Conservation (phyloP, 2,113 vertebrate genomes). For the Shinisaurus crocodilurus region DNA sequence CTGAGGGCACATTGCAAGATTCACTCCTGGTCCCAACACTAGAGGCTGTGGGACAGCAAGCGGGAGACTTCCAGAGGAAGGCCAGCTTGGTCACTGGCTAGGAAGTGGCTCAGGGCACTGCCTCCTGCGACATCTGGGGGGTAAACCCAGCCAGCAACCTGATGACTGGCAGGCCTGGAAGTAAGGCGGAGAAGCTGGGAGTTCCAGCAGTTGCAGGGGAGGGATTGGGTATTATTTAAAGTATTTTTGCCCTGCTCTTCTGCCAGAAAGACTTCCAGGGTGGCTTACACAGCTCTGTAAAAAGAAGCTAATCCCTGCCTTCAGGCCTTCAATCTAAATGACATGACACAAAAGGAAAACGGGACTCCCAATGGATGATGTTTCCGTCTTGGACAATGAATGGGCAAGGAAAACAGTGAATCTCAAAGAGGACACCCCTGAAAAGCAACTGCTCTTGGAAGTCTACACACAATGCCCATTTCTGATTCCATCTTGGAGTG, state of each 20-base stretch:
- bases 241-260: no score
- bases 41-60: not conserved
- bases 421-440: not conserved
- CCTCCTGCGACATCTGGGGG: not conserved
- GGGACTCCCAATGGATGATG: not conserved
- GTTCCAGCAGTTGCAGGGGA: not conserved
- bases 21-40: fast-evolving
- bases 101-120: not conserved
- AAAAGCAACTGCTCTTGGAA: not conserved
- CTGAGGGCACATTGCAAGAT: fast-evolving
- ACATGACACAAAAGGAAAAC: no score
- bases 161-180: not conserved
- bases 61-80: not conserved
- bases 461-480: not conserved
- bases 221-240: no score
- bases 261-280: no score
- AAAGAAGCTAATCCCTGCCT: no score
- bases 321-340: no score
- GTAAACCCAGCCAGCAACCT: not conserved
- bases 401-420: not conserved
- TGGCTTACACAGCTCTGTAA: no score
- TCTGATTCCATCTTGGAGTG: not conserved
- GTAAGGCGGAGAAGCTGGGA: not conserved
- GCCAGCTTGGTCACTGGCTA: not conserved
- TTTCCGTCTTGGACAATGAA: not conserved